These are phyloP conservation scores for Bos javanicus DNA, from an alignment of 2,113 vertebrate species.

Conservation along the genomic window DNA sequence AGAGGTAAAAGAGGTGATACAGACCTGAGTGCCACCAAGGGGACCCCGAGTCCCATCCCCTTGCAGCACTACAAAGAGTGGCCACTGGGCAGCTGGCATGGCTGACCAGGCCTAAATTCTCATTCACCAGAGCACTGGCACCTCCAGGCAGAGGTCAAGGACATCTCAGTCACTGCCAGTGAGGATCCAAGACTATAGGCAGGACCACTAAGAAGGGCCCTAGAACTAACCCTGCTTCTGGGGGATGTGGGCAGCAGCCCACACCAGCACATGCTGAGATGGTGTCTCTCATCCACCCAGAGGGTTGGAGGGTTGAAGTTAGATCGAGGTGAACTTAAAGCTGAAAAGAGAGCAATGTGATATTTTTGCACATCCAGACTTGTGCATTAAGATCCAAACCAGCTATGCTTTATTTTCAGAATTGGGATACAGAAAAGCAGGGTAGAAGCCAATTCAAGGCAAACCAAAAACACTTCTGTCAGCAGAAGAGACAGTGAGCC, in stretches of 20 bases:
- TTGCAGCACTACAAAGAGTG: not conserved
- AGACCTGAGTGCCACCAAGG: not conserved
- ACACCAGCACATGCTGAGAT: not conserved
- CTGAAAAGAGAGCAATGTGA: not conserved
- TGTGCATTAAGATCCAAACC: not conserved
- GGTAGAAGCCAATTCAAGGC: not conserved
- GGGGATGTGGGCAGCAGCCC: not conserved
- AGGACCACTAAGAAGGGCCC: not conserved
- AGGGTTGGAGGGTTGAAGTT: not conserved
- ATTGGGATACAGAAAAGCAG: not conserved
- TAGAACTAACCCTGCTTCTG: not conserved
- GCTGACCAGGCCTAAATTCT: not conserved
- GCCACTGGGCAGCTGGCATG: not conserved
- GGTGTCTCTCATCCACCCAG: not conserved
- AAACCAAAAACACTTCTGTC: conserved; percentile 38
- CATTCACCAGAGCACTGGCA: not conserved
- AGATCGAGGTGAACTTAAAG: not conserved
- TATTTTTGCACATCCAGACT: not conserved
- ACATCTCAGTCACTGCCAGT: not conserved
- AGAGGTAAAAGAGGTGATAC: not conserved
- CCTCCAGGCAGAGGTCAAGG: not conserved
- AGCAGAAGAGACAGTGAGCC: not conserved
- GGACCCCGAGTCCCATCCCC: not conserved
- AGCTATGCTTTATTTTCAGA: not conserved
- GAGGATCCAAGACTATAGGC: not conserved